Conservation (phyloP, 2,797 vertebrate species). For the Liparis tanakae region DNA sequence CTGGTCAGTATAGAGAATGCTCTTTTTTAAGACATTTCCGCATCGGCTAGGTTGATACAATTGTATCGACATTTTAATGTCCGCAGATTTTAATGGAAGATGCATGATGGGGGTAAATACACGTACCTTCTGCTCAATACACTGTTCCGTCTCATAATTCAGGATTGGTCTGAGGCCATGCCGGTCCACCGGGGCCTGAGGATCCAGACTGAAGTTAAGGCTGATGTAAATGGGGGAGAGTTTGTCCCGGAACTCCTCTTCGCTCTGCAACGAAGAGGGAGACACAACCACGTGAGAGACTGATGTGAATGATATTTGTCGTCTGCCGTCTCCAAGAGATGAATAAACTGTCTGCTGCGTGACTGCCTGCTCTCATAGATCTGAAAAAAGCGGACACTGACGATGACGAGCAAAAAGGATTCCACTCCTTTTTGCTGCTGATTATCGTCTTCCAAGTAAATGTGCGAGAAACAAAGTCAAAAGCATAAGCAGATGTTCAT, state of each 20-base stretch:
- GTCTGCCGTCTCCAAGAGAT: neutral
- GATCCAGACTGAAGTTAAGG: conserved; percentile 91
- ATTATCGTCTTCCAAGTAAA: conserved; percentile 9
- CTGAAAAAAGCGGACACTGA: neutral
- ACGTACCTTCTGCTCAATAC: conserved; percentile 88
- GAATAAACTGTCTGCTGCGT: neutral
- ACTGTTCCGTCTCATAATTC: conserved; percentile 85
- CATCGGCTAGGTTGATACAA: too few species aligned
- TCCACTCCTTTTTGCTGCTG: neutral
- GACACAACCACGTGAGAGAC: neutral
- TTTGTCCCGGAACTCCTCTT: conserved; percentile 93
- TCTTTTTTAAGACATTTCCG: too few species aligned
- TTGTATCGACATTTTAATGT: too few species aligned
- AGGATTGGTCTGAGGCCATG: conserved; percentile 88
- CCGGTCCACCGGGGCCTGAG: conserved; percentile 77
- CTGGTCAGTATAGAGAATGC: too few species aligned
- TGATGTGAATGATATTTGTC: neutral
- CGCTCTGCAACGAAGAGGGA: conserved; percentile 78
- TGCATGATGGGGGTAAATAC: neutral
- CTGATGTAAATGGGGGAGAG: conserved; percentile 90
- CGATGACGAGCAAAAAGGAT: neutral
- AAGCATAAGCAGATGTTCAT: conserved; percentile 44
- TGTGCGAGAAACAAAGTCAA: neutral
- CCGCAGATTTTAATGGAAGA: neutral
- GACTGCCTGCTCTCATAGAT: conserved; percentile 1